These are phyloP conservation scores for Falco naumanni DNA, from an alignment of 2,797 vertebrate species.

Conservation along the genomic window DNA sequence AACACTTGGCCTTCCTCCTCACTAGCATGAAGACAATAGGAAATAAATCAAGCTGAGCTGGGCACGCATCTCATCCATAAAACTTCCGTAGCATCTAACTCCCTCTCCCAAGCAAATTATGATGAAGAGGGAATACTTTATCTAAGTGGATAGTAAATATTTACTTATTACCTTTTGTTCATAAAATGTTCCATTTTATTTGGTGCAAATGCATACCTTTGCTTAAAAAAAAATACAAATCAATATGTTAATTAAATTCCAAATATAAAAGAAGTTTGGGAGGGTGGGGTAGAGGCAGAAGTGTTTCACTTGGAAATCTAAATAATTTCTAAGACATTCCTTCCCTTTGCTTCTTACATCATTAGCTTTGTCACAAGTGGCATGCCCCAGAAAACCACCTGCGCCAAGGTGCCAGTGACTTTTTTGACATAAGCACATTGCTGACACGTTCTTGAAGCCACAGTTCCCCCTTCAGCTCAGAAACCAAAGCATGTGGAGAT, in stretches of 20 bases:
- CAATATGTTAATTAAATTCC: not conserved
- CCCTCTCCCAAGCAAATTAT: not conserved
- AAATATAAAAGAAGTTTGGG: not conserved
- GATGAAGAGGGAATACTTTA: not conserved
- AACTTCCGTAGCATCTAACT: not conserved
- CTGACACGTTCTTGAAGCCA: not conserved
- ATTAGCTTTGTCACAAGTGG: not conserved
- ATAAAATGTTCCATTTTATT: not conserved
- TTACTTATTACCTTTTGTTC: not conserved
- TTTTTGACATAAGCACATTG: not conserved
- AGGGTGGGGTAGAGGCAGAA: not conserved
- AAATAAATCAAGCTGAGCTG: conserved; percentile 32
- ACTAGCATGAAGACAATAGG: not conserved
- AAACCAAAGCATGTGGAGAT: not conserved
- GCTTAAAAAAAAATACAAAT: not conserved
- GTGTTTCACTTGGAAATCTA: not conserved
- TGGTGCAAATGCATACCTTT: not conserved
- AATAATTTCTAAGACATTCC: not conserved
- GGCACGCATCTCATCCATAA: not conserved
- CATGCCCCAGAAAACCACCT: not conserved
- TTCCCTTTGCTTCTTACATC: not conserved
- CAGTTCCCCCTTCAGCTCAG: not conserved
- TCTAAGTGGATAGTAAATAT: not conserved
- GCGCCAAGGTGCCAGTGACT: not conserved
- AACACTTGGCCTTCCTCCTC: not conserved